Evolutionary conservation across 2,113 vertebrate genomes (phyloP), one percentile per base, ranked within the genome.

Genomic region (Phylloscopus trochilus): DNA sequence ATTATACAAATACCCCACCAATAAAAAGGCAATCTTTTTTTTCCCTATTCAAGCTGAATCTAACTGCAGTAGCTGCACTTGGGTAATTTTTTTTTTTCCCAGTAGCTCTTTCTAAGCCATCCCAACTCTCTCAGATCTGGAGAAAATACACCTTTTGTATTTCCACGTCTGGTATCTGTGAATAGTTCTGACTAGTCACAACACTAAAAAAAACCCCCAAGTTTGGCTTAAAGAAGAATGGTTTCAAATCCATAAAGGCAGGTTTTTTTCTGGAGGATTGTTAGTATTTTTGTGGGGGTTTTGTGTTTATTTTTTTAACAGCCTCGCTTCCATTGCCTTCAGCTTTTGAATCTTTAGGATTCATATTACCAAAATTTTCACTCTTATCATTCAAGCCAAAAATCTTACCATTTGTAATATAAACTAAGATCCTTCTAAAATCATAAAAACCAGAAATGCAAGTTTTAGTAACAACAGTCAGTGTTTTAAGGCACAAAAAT

Each of bases 201-300:
- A 81, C 26, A 44, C 10, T 39, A 39, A 39, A 81, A 63, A 35
- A 49, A 35, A 35, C 1, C 0, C 3, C 7, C 22, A 46, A 46
- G 7, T 41, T 30, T 53, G 28, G 17, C 12, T 60, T 68, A 75
- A 67, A 46, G 6, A 64, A 46, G 2, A 39, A 53, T 3, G 4
- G 10, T 49, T 69, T 87, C n/a, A 52, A 69, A 77, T 26, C 20
- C 11, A 13, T 39, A 67, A 26, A 49, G 5, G 16, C 24, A 24
- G 15, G 0, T 13, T 13, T 14, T 15, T 31, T 28, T 7, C 28
- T 37, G 13, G 4, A 7, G 2, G 23, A 19, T 28, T 13, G 5
- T 46, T 66, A 11, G 11, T 18, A 55, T 35, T 72, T 46, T 30
- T 28, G 9, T 1, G 8, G 8, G 2, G 7, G 2, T 4, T 12